Base-by-base conservation (phyloP, 2,888 invertebrate genomes). In the Stenolophus ochropezus region DNA sequence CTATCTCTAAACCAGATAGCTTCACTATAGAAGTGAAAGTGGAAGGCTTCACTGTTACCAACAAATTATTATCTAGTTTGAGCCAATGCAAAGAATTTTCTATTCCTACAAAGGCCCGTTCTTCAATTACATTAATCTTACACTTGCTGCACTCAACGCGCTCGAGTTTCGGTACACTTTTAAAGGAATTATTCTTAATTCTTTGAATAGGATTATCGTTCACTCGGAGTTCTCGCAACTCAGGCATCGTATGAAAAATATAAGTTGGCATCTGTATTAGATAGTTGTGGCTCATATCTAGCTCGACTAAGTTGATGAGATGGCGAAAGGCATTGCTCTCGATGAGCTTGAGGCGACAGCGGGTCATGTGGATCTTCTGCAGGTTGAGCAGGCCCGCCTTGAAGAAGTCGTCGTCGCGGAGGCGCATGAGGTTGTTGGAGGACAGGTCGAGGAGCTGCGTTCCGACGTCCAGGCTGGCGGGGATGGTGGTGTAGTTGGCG, bases 361-460 rank as follows among this genome's bases (percentile, higher is more conserved):
- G 91, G 33, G 94, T 91, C 85, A 96, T 90, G 87, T 94, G 95
- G 25, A 96, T 92, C 85, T 95, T 95, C 89, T 96, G 96, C 76
- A 96, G 91, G 88, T 96, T 96, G 74, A 95, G 91, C 81, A 96
- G 91, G 84, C 95, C 94, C 8, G 94, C 94, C 73, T 92, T 90
- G 75, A 93, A 93, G 87, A 96, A 96, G 82, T 94, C 94, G 86
- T 95, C 94, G 85, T 94, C 92, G 53, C 92, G 92, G 71, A 96
- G 91, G 33, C 89, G 90, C 69, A 90, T 90, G 53, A 96, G 90
- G 82, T 93, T 92, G 88, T 96, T 96, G 83, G 93, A 94, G 16
- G 94, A 93, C 75, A 96, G 91, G 87, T 96, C 95, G 81, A 96
- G 91, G 75, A 95, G 92, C 89, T 96, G 96, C 33, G 96, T 96